phyloP scores from a whole-genome alignment of 2,888 invertebrate species.

The Drosophila stalkeri region DNA sequence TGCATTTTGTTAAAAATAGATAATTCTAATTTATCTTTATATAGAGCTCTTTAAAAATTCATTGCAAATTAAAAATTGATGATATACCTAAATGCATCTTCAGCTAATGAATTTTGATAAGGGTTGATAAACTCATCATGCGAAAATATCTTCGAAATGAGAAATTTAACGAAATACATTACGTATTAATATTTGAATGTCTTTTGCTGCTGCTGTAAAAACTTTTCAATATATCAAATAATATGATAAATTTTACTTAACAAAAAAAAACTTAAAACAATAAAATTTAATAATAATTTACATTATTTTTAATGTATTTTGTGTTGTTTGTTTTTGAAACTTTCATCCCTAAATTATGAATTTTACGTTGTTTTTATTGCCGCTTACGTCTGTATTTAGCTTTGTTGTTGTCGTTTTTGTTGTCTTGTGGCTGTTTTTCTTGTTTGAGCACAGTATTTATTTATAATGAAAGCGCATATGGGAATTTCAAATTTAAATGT shows the following conservation, averaged over 20 bases:
- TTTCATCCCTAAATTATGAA: conserved; percentile 22
- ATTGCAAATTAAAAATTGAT: conserved; percentile 2
- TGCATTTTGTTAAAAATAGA: conserved; percentile 56
- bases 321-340: background rate
- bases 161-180: conserved; percentile 1
- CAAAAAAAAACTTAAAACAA: background rate
- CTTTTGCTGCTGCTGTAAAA: too few relatives aligned
- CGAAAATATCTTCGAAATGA: background rate
- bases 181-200: background rate
- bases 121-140: conserved; percentile 38
- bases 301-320: background rate
- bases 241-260: conserved; percentile 1
- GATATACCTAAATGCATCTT: conserved; percentile 41
- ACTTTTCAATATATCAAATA: background rate
- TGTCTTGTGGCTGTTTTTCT: conserved; percentile 37
- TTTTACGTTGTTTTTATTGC: conserved; percentile 36
- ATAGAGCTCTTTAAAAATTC: background rate
- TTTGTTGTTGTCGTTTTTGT: conserved; percentile 46
- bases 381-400: conserved; percentile 17
- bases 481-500: conserved; percentile 32
- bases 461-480: conserved; percentile 16
- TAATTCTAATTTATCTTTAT: conserved; percentile 12
- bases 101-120: conserved; percentile 7
- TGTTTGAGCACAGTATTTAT: conserved; percentile 19
- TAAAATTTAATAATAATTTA: background rate